A percentile compares a stretch with the other conserved stretches of the same genome.
These are phyloP conservation scores for Anneissia japonica DNA, from an alignment of 35 echinoderm and acorn worm species.

Conservation along the genomic window DNA sequence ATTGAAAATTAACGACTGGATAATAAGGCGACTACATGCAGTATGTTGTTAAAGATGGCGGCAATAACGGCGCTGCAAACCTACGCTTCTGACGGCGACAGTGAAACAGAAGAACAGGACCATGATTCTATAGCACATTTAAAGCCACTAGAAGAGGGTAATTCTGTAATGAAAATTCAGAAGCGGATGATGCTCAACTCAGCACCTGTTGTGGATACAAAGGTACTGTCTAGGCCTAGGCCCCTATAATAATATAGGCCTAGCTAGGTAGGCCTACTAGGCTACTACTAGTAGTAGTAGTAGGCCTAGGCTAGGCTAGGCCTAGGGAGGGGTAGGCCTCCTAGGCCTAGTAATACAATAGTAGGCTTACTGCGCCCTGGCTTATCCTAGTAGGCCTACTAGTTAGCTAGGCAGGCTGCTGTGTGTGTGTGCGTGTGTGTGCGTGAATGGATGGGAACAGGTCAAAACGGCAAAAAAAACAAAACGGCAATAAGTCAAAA, in stretches of 20 bases:
- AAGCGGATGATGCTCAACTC: conserved; percentile 62
- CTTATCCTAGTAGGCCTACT: no score
- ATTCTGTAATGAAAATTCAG: conserved; percentile 55
- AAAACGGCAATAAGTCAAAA: no score
- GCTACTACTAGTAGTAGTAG: neutral
- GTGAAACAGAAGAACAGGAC: conserved; percentile 17
- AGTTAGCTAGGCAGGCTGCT: no score
- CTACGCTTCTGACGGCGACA: conserved; percentile 57
- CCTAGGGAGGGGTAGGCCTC: neutral
- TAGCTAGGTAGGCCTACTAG: neutral
- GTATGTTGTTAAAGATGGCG: conserved; percentile 48
- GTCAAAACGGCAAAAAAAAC: no score
- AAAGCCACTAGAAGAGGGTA: conserved; percentile 47
- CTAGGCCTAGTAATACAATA: no score
- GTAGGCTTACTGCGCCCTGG: no score
- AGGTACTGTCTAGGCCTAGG: neutral
- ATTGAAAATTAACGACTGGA: neutral
- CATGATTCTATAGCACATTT: conserved; percentile 59
- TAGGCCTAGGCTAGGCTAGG: neutral
- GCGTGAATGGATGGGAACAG: no score
- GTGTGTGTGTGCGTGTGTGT: no score
- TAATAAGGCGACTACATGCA: neutral
- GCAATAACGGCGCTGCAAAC: conserved; percentile 54
- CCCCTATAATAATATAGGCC: neutral
- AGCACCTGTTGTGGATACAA: conserved; percentile 64